These are phyloP conservation scores for Brachyistius frenatus DNA, from an alignment of 2,113 vertebrate genomes.

Conservation along the genomic window DNA sequence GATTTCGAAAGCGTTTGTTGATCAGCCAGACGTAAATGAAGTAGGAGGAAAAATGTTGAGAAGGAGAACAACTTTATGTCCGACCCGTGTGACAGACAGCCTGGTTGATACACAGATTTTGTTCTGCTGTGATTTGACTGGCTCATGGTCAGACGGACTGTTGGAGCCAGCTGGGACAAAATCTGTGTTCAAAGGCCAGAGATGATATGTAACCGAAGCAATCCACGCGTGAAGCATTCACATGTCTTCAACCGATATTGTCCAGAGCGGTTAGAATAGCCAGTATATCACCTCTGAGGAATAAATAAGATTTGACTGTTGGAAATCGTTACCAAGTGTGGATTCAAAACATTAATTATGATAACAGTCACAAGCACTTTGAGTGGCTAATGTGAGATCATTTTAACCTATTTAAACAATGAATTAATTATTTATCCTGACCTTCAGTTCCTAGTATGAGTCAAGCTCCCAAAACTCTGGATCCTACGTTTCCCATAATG, in stretches of 20 bases:
- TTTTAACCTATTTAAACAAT: not conserved
- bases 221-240: not conserved
- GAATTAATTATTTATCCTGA: too few species aligned
- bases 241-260: not conserved
- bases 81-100: constrained; percentile 7
- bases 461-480: too few species aligned
- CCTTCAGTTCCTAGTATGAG: too few species aligned
- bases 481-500: too few species aligned
- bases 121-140: constrained; percentile 31
- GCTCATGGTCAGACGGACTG: constrained; percentile 13
- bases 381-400: not conserved
- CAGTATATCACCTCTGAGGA: not conserved
- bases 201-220: constrained; percentile 2
- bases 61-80: constrained; percentile 17
- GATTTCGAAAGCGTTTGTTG: constrained; percentile 1
- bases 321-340: not conserved
- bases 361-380: not conserved
- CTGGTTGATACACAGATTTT: constrained; percentile 30
- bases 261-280: not conserved
- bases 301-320: not conserved
- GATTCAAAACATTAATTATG: not conserved
- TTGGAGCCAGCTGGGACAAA: constrained; percentile 32
- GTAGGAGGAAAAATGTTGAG: constrained; percentile 37
- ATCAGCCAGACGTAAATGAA: constrained; percentile 14
- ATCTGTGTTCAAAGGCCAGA: constrained; percentile 11